Conservation (phyloP, 1,140 invertebrate species). For the Druon quercuslanigerum region DNA sequence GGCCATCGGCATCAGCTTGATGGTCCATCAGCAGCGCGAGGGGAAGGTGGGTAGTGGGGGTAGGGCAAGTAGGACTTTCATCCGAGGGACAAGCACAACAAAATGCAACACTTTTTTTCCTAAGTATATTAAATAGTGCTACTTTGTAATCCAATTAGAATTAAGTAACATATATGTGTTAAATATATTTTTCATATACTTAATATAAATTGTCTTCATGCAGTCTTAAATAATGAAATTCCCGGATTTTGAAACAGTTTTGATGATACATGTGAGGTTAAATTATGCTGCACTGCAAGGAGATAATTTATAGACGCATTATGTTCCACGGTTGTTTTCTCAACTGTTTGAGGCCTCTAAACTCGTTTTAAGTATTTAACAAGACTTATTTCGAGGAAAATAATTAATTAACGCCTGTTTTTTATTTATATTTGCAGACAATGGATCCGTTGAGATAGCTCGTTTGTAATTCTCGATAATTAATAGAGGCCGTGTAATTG, state of each 20-base stretch:
- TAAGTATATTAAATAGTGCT: no score
- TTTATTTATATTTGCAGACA: neutral
- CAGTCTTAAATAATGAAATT: no score
- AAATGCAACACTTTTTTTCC: no score
- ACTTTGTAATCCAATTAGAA: no score
- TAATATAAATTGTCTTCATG: no score
- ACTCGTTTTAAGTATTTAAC: neutral
- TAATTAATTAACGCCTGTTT: slow-evolving; percentile 23
- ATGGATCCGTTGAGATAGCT: slow-evolving; percentile 3
- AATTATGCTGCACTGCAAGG: neutral
- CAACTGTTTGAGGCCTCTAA: neutral
- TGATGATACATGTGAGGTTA: neutral
- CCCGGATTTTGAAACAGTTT: neutral
- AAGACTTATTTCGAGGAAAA: neutral
- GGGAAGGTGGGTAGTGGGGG: no score
- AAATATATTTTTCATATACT: no score
- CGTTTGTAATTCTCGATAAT: slow-evolving; percentile 9
- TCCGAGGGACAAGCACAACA: no score
- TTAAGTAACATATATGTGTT: no score
- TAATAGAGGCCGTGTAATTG: slow-evolving; percentile 18
- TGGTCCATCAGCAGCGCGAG: no score
- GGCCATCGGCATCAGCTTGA: no score
- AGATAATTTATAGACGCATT: neutral
- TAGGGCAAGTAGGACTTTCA: no score
- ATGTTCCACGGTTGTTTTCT: neutral